Evolutionary conservation across 2,888 invertebrate genomes (phyloP).

Genomic region (Ephialtes manifestator): DNA sequence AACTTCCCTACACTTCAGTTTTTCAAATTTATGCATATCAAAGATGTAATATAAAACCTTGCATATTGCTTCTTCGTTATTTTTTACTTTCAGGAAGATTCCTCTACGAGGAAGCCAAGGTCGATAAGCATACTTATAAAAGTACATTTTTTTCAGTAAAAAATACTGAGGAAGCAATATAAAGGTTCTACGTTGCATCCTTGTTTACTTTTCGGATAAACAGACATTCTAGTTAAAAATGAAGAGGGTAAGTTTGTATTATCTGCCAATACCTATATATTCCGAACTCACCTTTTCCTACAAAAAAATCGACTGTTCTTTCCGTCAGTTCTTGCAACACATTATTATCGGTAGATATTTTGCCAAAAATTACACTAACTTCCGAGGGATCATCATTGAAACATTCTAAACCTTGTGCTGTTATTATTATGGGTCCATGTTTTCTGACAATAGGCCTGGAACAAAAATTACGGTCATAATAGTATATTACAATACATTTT

Average conservation of each 20-base stretch:
- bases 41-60: too few relatives aligned
- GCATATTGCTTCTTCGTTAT: too few relatives aligned
- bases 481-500: too few relatives aligned
- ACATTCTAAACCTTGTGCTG: slow-evolving; percentile 90
- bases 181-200: too few relatives aligned
- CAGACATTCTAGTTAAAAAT: not conserved
- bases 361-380: slow-evolving; percentile 93
- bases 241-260: not conserved
- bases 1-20: too few relatives aligned
- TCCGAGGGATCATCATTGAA: slow-evolving; percentile 97
- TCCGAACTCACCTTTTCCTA: slow-evolving; percentile 87
- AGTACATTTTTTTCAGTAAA: too few relatives aligned
- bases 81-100: too few relatives aligned
- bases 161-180: too few relatives aligned
- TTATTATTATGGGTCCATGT: slow-evolving; percentile 87
- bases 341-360: slow-evolving; percentile 86
- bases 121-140: too few relatives aligned
- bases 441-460: slow-evolving; percentile 85
- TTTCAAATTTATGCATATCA: too few relatives aligned
- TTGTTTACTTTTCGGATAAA: too few relatives aligned
- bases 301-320: slow-evolving; percentile 88
- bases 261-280: not conserved
- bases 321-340: slow-evolving; percentile 90
- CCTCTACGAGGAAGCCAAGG: too few relatives aligned
- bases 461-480: slow-evolving; percentile 49